A percentile compares a stretch with the other conserved stretches of the same genome.
Evolutionary conservation across 2,113 vertebrate genomes (phyloP).

Genomic region (Danionella cerebrum): DNA sequence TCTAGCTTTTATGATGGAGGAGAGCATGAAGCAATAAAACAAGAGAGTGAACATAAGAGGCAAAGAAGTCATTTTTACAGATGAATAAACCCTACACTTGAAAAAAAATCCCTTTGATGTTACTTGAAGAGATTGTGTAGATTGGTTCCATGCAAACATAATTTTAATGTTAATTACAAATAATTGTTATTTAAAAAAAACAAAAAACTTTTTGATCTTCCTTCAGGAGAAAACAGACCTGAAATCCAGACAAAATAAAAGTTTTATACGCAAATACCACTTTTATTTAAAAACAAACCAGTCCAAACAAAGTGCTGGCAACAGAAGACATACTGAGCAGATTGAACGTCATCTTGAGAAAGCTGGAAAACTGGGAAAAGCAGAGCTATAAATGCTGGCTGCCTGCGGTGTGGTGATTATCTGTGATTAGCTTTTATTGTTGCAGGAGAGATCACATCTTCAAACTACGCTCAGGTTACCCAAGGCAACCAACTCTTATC

Average conservation of each 20-base stretch:
- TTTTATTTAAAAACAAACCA: background rate
- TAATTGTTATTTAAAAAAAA: too few relatives aligned
- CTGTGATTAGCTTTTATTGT: conserved; percentile 45
- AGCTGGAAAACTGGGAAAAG: conserved; percentile 5
- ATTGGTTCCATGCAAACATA: too few relatives aligned
- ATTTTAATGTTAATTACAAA: too few relatives aligned
- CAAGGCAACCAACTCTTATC: conserved; percentile 41
- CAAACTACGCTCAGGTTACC: conserved; percentile 29
- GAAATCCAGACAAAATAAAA: background rate
- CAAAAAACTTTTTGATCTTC: too few relatives aligned
- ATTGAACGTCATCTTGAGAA: conserved; percentile 21
- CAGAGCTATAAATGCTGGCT: background rate
- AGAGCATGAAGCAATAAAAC: background rate
- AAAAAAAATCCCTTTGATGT: conserved; percentile 8
- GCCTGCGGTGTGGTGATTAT: conserved; percentile 45
- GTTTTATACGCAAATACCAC: background rate
- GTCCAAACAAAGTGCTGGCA: background rate
- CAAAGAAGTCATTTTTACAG: conserved; percentile 24
- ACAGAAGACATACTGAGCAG: conserved; percentile 47
- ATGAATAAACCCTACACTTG: conserved; percentile 10
- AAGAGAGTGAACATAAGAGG: conserved; percentile 14
- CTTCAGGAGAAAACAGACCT: too few relatives aligned
- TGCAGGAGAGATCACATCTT: conserved; percentile 21
- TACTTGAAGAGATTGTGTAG: too few relatives aligned
- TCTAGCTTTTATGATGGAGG: background rate